phyloP scores from a whole-genome alignment of 2,113 vertebrate species.

The Pao palembangensis region DNA sequence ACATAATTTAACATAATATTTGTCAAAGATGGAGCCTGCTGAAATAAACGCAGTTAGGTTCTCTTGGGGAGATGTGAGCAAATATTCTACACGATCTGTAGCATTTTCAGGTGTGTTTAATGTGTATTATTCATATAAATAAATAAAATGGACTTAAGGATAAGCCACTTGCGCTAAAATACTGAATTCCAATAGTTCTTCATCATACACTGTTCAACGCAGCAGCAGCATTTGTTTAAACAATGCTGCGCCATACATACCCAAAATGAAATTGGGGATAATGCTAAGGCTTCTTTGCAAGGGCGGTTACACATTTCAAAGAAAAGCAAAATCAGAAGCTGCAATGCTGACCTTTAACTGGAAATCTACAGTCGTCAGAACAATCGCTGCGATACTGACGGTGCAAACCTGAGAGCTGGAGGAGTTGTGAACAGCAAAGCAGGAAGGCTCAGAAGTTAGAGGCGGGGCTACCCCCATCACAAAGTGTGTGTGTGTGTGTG shows the following conservation, averaged over 20 bases:
- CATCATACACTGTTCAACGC: no score
- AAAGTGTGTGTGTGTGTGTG: conserved; percentile 43
- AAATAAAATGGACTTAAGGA: no score
- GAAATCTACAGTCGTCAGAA: conserved; percentile 8
- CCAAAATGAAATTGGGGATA: not conserved
- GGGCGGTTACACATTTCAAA: not conserved
- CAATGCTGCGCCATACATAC: not conserved
- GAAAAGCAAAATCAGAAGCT: conserved; percentile 21
- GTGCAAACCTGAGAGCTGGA: conserved; percentile 45
- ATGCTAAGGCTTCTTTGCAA: not conserved
- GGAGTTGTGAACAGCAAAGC: conserved; percentile 1
- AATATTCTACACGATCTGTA: no score
- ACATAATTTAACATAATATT: no score
- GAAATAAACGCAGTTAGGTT: no score
- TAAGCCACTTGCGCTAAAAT: no score
- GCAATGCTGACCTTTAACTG: not conserved
- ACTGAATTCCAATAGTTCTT: no score
- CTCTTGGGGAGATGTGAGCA: no score
- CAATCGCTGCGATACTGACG: conserved; percentile 41
- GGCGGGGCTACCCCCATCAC: conserved; percentile 56
- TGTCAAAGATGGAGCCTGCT: no score
- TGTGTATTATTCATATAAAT: no score
- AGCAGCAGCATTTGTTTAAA: no score
- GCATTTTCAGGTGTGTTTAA: no score
- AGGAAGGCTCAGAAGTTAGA: conserved; percentile 13